These are phyloP conservation scores for Osmerus mordax DNA, from an alignment of 2,113 vertebrate species.

Conservation along the genomic window DNA sequence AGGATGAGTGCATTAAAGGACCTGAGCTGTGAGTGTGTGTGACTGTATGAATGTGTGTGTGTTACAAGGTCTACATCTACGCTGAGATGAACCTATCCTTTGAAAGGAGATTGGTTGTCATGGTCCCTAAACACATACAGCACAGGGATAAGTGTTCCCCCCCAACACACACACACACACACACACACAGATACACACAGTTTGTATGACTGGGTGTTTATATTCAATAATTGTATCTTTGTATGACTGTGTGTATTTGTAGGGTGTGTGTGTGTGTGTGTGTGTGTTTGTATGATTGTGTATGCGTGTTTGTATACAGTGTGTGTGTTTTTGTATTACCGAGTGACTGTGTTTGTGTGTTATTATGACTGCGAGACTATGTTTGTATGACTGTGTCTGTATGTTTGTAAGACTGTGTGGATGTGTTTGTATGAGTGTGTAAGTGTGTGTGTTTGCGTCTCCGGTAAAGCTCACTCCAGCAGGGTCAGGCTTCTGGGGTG, in stretches of 20 bases:
- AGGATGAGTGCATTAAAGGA: background rate
- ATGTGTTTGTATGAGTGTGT: conserved; percentile 5
- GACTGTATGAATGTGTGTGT: background rate
- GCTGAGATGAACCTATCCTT: too few relatives aligned
- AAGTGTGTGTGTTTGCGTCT: conserved; percentile 38
- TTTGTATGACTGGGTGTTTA: background rate
- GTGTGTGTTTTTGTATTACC: too few relatives aligned
- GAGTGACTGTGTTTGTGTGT: background rate
- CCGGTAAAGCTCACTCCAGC: conserved; percentile 49
- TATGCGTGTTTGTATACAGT: too few relatives aligned
- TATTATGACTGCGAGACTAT: conserved; percentile 36
- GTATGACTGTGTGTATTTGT: too few relatives aligned
- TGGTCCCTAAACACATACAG: too few relatives aligned
- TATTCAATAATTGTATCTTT: too few relatives aligned
- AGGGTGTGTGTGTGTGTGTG: too few relatives aligned
- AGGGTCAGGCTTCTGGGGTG: conserved; percentile 37
- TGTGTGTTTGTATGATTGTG: too few relatives aligned
- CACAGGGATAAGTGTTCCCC: too few relatives aligned
- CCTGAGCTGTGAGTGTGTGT: background rate
- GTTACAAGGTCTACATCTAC: background rate
- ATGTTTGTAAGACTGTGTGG: conserved; percentile 27
- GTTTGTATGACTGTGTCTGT: background rate
- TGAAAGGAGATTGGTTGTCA: too few relatives aligned
- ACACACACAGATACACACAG: background rate
- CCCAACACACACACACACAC: too few relatives aligned